Evolutionary conservation across 2,113 vertebrate species (phyloP).

Genomic region (Cyprinodon tularosa): DNA sequence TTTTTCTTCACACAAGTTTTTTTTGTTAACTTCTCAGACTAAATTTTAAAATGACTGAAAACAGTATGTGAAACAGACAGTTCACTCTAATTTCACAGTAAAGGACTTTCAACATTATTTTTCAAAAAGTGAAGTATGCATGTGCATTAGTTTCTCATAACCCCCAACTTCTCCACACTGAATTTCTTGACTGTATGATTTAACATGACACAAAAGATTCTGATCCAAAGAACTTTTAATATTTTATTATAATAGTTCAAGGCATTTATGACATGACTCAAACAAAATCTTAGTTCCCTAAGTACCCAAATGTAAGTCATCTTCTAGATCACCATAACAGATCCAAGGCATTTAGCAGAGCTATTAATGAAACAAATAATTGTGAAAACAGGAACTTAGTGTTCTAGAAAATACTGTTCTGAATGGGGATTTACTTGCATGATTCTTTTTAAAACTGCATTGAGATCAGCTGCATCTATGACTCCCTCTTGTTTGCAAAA

Average conservation of each 20-base stretch:
- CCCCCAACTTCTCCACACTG: too few species aligned
- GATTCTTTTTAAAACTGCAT: not conserved
- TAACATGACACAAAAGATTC: not conserved
- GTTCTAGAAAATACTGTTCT: too few species aligned
- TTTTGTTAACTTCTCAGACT: not conserved
- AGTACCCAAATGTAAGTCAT: too few species aligned
- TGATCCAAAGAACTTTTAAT: not conserved
- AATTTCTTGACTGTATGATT: too few species aligned
- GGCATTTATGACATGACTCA: too few species aligned
- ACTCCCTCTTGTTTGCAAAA: not conserved
- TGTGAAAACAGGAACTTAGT: not conserved
- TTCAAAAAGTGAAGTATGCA: not conserved
- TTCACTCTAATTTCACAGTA: not conserved
- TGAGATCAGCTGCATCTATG: not conserved
- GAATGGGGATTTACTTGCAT: not conserved
- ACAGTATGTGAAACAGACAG: not conserved
- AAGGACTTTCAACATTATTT: not conserved
- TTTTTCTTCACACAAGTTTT: too few species aligned
- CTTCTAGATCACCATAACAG: not conserved
- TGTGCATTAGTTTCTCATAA: too few species aligned
- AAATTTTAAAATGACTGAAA: not conserved
- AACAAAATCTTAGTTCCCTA: too few species aligned
- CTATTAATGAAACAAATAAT: not conserved
- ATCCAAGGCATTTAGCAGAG: not conserved
- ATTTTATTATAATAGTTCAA: not conserved